Conservation (phyloP, 2,888 invertebrate species). For the Alsophila aescularia region DNA sequence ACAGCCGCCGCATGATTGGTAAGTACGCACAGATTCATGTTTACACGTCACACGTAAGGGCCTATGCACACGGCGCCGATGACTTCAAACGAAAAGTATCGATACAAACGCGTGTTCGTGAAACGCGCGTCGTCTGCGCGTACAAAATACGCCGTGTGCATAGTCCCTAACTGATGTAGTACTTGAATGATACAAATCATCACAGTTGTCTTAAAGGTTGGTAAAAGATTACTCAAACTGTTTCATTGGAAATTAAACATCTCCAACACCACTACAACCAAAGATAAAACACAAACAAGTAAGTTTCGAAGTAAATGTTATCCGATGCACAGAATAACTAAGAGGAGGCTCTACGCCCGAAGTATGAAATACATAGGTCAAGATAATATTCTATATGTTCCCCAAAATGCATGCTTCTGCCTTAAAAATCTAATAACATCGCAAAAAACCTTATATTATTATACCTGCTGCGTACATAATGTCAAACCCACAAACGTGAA, state of each 20-base stretch:
- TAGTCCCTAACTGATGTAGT: background rate
- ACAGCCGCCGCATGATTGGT: constrained; percentile 85
- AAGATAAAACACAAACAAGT: background rate
- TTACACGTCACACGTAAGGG: no score
- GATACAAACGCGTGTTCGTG: no score
- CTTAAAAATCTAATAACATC: constrained; percentile 7
- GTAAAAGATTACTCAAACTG: background rate
- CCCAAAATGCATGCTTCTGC: no score
- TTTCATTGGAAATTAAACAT: no score
- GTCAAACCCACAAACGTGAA: constrained; percentile 2
- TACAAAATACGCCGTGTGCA: no score
- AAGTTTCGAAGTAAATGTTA: background rate
- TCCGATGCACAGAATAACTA: no score
- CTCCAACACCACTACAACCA: background rate
- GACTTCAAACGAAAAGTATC: no score
- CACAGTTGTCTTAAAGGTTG: background rate
- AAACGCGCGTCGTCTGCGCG: no score
- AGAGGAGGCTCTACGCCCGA: no score
- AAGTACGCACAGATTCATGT: constrained; percentile 53
- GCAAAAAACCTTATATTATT: background rate
- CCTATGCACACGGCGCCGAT: no score
- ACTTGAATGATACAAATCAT: background rate
- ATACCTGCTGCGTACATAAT: constrained; percentile 5
- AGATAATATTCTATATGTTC: no score
- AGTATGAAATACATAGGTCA: no score